phyloP scores from a whole-genome alignment of 2,113 vertebrate species.

The Gulo gulo region DNA sequence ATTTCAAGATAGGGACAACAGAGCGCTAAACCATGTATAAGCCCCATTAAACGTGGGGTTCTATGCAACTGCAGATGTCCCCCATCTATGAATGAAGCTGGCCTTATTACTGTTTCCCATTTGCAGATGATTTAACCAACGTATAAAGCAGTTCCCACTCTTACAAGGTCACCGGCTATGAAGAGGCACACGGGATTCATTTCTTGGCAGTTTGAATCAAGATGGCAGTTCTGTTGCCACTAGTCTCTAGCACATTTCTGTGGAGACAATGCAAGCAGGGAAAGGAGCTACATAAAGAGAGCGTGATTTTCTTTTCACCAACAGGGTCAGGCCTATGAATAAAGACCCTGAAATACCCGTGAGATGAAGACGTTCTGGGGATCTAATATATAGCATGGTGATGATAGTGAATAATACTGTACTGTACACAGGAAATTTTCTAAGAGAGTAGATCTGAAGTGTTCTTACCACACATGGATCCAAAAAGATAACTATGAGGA shows the following conservation, averaged over 20 bases:
- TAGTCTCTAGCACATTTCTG: background rate
- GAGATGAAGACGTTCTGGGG: background rate
- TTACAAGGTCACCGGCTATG: background rate
- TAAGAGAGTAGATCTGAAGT: background rate
- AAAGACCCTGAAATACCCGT: no score
- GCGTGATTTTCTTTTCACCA: background rate
- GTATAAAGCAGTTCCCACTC: background rate
- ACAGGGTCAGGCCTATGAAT: background rate
- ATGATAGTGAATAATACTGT: background rate
- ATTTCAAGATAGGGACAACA: background rate
- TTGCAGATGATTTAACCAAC: background rate
- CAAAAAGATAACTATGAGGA: background rate
- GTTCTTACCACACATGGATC: background rate
- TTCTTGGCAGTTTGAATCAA: background rate
- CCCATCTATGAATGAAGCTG: background rate
- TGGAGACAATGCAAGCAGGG: background rate
- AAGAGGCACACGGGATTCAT: background rate
- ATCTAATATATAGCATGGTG: background rate
- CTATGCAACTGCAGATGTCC: background rate
- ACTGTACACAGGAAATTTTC: background rate
- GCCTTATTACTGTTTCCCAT: background rate
- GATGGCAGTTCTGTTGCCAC: background rate
- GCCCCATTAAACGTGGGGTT: background rate
- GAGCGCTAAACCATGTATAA: background rate
- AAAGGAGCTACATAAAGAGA: background rate